A percentile compares a stretch with the other conserved stretches of the same genome.
These are phyloP conservation scores for Aphelenchoides fujianensis DNA, from an alignment of 1,140 invertebrate genomes.

Conservation along the genomic window DNA sequence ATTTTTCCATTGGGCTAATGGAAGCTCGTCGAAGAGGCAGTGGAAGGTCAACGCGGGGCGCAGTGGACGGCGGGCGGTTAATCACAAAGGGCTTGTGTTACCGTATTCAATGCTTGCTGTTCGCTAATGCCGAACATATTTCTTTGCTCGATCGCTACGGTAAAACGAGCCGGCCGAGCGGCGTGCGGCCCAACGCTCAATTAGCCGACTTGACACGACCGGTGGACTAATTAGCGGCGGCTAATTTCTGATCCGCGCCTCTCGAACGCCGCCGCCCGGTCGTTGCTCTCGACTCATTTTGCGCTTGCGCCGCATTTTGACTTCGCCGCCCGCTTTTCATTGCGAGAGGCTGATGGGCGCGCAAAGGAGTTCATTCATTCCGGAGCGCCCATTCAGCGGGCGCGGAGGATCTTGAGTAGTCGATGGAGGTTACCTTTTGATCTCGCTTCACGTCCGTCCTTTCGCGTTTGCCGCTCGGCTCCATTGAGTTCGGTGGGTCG, in stretches of 20 bases:
- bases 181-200: too few relatives aligned
- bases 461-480: background rate
- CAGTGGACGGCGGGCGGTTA: too few relatives aligned
- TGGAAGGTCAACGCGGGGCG: too few relatives aligned
- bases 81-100: too few relatives aligned
- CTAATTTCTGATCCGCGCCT: too few relatives aligned
- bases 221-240: background rate
- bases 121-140: too few relatives aligned
- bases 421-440: constrained; percentile 1
- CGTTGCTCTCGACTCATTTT: background rate
- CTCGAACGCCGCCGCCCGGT: background rate
- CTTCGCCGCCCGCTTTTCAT: background rate
- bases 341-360: background rate
- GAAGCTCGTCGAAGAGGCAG: too few relatives aligned
- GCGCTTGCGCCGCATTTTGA: constrained; percentile 1
- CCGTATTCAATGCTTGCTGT: too few relatives aligned
- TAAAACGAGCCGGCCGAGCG: background rate
- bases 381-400: background rate
- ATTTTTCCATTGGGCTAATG: too few relatives aligned
- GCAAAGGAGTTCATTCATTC: background rate
- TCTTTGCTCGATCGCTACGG: too few relatives aligned
- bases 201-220: background rate
- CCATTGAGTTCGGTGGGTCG: background rate
- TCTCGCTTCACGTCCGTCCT: background rate
- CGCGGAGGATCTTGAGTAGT: background rate